Conservation (phyloP, 2,113 vertebrate species). For the Anseranas semipalmata region DNA sequence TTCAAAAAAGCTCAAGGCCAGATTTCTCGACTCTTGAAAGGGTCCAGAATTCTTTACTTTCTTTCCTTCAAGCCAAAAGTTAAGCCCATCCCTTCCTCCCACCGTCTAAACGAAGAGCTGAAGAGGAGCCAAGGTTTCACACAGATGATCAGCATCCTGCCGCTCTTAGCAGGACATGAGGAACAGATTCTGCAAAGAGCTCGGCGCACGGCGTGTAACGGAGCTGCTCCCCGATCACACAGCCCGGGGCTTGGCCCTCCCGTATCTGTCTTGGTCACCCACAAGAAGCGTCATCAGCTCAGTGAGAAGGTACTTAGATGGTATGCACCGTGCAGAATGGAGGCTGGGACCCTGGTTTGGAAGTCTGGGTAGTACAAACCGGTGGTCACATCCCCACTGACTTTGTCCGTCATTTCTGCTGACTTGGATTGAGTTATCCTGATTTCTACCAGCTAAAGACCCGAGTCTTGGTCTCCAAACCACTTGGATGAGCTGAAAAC, state of each 20-base stretch:
- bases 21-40: not conserved
- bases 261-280: not conserved
- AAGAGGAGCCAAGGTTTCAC: not conserved
- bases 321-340: too few species aligned
- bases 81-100: not conserved
- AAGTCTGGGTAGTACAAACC: not conserved
- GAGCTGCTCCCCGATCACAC: fast-evolving
- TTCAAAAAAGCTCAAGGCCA: not conserved
- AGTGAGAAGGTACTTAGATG: not conserved
- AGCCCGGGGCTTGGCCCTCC: not conserved
- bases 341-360: not conserved
- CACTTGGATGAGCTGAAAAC: not conserved
- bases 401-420: not conserved
- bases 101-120: not conserved
- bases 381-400: not conserved
- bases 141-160: not conserved
- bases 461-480: not conserved
- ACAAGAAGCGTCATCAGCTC: not conserved
- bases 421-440: not conserved
- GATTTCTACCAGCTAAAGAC: not conserved
- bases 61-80: not conserved
- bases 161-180: not conserved
- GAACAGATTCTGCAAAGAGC: not conserved
- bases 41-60: not conserved
- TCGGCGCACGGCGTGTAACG: fast-evolving